These are phyloP conservation scores for Drosophila willistoni DNA, from an alignment of 1,140 invertebrate genomes.

Conservation along the genomic window DNA sequence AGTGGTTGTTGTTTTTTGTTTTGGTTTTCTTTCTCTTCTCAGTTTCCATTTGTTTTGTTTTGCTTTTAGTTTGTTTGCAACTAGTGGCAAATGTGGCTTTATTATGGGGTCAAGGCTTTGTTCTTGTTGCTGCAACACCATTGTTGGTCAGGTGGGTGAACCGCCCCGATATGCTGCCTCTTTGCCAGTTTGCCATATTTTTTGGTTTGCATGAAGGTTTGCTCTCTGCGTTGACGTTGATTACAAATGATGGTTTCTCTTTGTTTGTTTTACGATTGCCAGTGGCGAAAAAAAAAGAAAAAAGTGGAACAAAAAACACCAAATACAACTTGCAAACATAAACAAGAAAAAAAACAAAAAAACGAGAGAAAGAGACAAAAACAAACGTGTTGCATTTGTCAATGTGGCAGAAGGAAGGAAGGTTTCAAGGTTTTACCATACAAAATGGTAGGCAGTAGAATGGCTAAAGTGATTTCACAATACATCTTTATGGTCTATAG, in stretches of 20 bases:
- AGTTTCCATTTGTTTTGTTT: background rate
- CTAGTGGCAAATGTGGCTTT: slow-evolving; percentile 21
- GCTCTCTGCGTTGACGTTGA: slow-evolving; percentile 55
- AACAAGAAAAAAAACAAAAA: background rate
- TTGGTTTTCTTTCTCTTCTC: too few relatives aligned
- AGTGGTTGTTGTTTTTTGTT: background rate
- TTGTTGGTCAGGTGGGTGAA: slow-evolving; percentile 7
- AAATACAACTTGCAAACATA: background rate
- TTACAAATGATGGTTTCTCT: slow-evolving; percentile 59
- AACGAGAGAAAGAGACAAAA: background rate
- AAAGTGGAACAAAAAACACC: background rate
- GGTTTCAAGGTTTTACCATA: slow-evolving; percentile 11
- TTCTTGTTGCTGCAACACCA: slow-evolving; percentile 17
- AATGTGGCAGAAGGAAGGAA: slow-evolving; percentile 9
- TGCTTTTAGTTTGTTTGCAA: slow-evolving; percentile 8
- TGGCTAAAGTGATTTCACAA: background rate
- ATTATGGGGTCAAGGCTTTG: slow-evolving; percentile 26
- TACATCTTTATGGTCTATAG: too few relatives aligned
- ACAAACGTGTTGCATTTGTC: slow-evolving; percentile 10
- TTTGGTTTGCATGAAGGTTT: slow-evolving; percentile 32
- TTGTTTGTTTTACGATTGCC: slow-evolving; percentile 40
- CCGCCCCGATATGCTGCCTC: background rate
- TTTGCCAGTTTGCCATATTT: slow-evolving; percentile 38
- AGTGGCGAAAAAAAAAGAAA: slow-evolving; percentile 15
- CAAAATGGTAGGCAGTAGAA: background rate